Evolutionary conservation across 2,113 vertebrate genomes (phyloP).

Genomic region (Jaculus jaculus): DNA sequence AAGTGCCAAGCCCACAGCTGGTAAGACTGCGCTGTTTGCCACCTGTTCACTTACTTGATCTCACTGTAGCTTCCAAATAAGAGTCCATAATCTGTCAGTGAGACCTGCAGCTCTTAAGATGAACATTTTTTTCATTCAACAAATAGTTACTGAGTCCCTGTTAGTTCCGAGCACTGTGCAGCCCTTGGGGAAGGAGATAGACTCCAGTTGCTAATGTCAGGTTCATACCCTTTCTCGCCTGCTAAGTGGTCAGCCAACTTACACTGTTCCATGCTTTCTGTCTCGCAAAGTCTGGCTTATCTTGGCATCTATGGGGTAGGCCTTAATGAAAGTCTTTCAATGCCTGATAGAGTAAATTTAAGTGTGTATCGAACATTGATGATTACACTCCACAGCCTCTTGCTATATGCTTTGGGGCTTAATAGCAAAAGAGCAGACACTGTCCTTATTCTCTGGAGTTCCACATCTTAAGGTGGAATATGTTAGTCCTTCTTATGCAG

Average conservation of each 20-base stretch:
- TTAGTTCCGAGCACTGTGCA: too few species aligned
- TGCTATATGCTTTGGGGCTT: neutral
- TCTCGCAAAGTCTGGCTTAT: neutral
- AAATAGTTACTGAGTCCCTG: neutral
- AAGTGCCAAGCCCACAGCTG: neutral
- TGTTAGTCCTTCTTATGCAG: neutral
- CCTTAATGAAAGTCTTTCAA: neutral
- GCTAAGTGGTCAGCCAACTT: neutral
- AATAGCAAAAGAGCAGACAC: neutral
- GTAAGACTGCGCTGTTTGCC: neutral
- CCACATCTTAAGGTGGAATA: neutral
- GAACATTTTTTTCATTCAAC: neutral
- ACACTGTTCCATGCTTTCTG: neutral
- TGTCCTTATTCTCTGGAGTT: neutral
- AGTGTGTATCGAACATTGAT: neutral
- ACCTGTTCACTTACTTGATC: neutral
- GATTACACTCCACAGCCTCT: neutral
- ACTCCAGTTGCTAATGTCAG: neutral
- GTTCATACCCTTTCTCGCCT: neutral
- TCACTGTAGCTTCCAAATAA: neutral
- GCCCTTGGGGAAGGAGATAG: neutral
- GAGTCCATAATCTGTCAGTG: neutral
- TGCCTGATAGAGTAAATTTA: neutral
- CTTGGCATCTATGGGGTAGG: neutral
- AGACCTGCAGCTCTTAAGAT: neutral